phyloP scores from a whole-genome alignment of 64 coral and sea anemone genomes.

The Orbicella faveolata region DNA sequence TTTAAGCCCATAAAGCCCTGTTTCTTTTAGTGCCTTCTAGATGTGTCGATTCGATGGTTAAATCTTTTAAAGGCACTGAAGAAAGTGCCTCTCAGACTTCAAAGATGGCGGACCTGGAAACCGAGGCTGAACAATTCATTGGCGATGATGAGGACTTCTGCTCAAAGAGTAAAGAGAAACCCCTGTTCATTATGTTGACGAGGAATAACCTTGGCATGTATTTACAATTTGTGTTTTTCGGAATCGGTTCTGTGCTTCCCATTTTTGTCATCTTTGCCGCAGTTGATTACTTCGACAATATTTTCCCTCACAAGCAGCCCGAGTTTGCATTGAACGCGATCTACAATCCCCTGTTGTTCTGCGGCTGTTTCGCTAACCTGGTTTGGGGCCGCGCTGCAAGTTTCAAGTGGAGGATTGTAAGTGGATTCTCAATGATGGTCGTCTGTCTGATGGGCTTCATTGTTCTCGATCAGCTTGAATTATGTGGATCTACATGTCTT shows the following conservation, averaged over 20 bases:
- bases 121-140: constrained; percentile 75
- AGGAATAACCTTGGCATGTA: constrained; percentile 77
- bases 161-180: constrained; percentile 50
- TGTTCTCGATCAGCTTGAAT: constrained; percentile 74
- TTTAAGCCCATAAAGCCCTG: too few species aligned
- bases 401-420: constrained; percentile 80
- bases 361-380: constrained; percentile 86
- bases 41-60: background rate
- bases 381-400: constrained; percentile 85
- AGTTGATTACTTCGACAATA: constrained; percentile 90
- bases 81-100: background rate
- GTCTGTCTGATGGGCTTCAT: constrained; percentile 83
- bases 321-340: constrained; percentile 90
- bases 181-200: constrained; percentile 64
- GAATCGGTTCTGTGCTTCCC: constrained; percentile 81
- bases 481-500: constrained; percentile 83
- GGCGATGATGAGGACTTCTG: constrained; percentile 53
- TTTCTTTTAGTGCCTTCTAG: background rate
- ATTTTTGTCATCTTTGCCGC: constrained; percentile 89
- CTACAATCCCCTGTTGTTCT: constrained; percentile 90
- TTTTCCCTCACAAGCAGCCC: constrained; percentile 84
- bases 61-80: background rate
- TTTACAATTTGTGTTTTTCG: constrained; percentile 92
- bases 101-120: constrained; percentile 88
- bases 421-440: constrained; percentile 74